Conservation (phyloP, 2,113 vertebrate genomes). For the Holacanthus passer region DNA sequence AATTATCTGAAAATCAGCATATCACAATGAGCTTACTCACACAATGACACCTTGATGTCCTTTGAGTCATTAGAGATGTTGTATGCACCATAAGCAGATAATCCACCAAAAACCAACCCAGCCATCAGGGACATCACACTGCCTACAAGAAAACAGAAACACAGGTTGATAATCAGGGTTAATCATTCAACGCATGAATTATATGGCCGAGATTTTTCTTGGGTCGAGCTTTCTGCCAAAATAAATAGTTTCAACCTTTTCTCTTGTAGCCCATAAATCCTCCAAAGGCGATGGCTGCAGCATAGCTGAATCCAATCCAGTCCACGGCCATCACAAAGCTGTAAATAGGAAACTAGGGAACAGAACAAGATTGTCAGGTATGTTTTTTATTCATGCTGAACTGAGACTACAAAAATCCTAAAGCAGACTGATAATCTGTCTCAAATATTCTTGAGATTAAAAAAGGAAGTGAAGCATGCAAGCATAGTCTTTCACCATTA, state of each 20-base stretch:
- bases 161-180: neutral
- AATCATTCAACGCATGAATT: neutral
- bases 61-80: constrained; percentile 85
- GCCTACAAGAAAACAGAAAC: constrained; percentile 77
- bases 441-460: neutral
- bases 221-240: neutral
- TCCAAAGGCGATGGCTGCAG: constrained; percentile 87
- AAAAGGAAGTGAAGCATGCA: neutral
- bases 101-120: constrained; percentile 89
- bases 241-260: constrained; percentile 85
- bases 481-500: neutral
- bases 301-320: constrained; percentile 93
- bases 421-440: neutral
- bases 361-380: neutral
- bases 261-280: constrained; percentile 90
- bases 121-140: constrained; percentile 91
- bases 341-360: neutral
- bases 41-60: constrained; percentile 89
- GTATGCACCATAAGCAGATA: constrained; percentile 92
- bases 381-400: neutral
- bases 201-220: neutral
- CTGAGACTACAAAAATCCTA: neutral
- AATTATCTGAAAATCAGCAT: neutral
- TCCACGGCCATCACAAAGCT: constrained; percentile 86
- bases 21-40: constrained; percentile 84